phyloP scores from a whole-genome alignment of 1,140 invertebrate species.

The Marisa cornuarietis region DNA sequence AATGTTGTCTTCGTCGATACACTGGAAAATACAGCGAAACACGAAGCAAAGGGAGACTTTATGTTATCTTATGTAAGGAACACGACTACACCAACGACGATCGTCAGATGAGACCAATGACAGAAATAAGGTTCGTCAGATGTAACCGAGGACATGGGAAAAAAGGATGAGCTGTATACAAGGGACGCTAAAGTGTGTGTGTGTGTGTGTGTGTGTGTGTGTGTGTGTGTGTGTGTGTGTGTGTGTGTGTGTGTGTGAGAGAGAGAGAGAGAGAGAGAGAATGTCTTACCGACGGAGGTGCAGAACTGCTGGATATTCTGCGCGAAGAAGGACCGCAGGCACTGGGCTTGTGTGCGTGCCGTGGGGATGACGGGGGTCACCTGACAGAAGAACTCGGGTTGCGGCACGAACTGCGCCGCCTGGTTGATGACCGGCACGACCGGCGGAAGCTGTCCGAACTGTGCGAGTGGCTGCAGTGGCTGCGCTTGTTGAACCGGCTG shows the following conservation, averaged over 20 bases:
- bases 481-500: background rate
- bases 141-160: background rate
- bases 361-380: background rate
- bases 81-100: no score
- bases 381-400: conserved; percentile 7
- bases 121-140: background rate
- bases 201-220: background rate
- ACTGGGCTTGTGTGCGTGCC: background rate
- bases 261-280: no score
- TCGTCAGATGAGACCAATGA: no score
- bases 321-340: conserved; percentile 1
- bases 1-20: no score
- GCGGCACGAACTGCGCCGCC: background rate
- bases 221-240: no score
- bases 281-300: background rate
- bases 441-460: background rate
- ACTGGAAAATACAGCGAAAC: no score
- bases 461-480: background rate
- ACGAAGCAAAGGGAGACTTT: no score
- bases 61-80: no score
- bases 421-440: background rate
- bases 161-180: background rate
- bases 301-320: background rate
- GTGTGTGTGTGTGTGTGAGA: background rate
- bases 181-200: background rate